Percentiles rank a stretch among this genome's conserved stretches.
phyloP scores from a whole-genome alignment of 1,140 invertebrate genomes.

The Homarus americanus region DNA sequence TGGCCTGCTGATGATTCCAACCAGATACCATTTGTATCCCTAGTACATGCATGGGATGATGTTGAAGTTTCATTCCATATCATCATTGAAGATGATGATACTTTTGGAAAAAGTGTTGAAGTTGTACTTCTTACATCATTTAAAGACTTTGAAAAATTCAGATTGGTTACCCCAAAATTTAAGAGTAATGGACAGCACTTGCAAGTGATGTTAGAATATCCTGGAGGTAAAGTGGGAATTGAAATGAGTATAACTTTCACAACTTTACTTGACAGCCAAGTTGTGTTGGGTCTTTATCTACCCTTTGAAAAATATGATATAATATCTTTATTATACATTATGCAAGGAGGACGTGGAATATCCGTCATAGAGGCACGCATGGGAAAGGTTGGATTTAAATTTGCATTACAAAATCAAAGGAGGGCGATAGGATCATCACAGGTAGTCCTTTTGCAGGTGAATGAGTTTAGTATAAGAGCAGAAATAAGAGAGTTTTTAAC shows the following conservation, averaged over 20 bases:
- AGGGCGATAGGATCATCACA: background rate
- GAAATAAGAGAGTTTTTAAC: background rate
- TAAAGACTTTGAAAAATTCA: constrained; percentile 17
- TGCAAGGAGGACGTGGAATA: background rate
- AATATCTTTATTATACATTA: constrained; percentile 24
- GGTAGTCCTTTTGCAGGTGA: background rate
- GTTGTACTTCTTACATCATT: constrained; percentile 24
- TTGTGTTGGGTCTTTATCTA: constrained; percentile 10
- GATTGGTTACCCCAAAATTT: background rate
- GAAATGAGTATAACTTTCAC: background rate
- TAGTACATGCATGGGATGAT: background rate
- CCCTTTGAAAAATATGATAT: constrained; percentile 53
- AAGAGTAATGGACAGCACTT: background rate
- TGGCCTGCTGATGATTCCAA: background rate
- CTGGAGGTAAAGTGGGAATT: constrained; percentile 37
- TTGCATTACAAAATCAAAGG: background rate
- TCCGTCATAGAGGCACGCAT: constrained; percentile 23
- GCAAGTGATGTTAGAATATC: constrained; percentile 33
- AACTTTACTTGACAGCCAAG: background rate
- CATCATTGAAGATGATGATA: background rate
- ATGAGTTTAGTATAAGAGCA: constrained; percentile 19
- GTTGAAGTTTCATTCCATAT: background rate
- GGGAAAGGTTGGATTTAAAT: constrained; percentile 47
- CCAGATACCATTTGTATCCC: background rate
- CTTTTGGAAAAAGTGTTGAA: constrained; percentile 3